Evolutionary conservation across 2,888 invertebrate genomes (phyloP).

Genomic region (Limnephilus marmoratus): DNA sequence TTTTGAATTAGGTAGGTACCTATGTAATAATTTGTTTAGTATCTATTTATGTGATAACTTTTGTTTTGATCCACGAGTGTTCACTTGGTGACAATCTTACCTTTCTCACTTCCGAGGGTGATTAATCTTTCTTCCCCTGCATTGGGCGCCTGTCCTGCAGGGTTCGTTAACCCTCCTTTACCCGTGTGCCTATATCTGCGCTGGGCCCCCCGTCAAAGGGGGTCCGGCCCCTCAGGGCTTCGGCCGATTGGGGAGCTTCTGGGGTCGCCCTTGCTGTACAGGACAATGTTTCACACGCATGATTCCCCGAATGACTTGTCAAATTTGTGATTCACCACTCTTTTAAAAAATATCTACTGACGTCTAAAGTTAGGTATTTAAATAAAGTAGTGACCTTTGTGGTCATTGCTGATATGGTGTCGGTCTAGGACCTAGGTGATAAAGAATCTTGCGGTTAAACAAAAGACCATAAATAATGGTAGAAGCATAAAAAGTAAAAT

Average conservation of each 20-base stretch:
- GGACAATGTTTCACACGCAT: conserved; percentile 39
- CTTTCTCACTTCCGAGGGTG: conserved; percentile 38
- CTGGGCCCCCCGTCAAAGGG: conserved; percentile 21
- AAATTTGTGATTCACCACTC: neutral
- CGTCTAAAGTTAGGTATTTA: neutral
- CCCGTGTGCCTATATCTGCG: conserved; percentile 9
- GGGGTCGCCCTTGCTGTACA: neutral
- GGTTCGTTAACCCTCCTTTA: conserved; percentile 19
- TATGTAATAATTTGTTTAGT: neutral
- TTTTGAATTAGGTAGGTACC: neutral
- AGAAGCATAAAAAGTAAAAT: neutral
- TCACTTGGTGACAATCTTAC: conserved; percentile 27
- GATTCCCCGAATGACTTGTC: conserved; percentile 10
- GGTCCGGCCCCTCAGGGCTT: conserved; percentile 26
- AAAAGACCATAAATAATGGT: neutral
- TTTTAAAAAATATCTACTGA: neutral
- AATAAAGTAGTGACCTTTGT: neutral
- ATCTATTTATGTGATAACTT: neutral
- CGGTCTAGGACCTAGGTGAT: neutral
- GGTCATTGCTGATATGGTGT: neutral
- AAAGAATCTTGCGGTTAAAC: neutral
- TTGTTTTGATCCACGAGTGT: neutral
- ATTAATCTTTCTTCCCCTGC: conserved; percentile 36
- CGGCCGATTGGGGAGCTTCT: neutral
- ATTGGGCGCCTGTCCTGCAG: conserved; percentile 12